A percentile compares a stretch with the other conserved stretches of the same genome.
Evolutionary conservation across 2,888 invertebrate genomes (phyloP).

Genomic region (Idaea straminata): DNA sequence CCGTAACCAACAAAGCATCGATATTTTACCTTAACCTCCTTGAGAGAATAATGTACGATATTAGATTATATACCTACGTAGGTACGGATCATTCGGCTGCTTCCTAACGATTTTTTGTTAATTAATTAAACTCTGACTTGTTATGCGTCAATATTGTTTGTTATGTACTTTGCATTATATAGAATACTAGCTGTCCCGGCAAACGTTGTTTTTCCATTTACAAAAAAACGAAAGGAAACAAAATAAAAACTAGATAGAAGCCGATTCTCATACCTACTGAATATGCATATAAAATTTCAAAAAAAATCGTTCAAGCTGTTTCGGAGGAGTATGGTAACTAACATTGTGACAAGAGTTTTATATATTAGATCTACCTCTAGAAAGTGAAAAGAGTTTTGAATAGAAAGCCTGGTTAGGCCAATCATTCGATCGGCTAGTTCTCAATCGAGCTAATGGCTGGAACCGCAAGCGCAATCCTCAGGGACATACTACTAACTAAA

Average conservation of each 20-base stretch:
- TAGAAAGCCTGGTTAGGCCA: slow-evolving; percentile 30
- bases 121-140: neutral
- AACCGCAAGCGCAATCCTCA: slow-evolving; percentile 70
- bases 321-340: too few species aligned
- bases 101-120: neutral
- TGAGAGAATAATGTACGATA: slow-evolving; percentile 30
- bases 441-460: slow-evolving; percentile 74
- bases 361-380: slow-evolving; percentile 4
- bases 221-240: too few species aligned
- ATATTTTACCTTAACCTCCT: slow-evolving; percentile 61
- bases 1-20: slow-evolving; percentile 63
- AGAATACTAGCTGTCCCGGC: too few species aligned
- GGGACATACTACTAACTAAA: slow-evolving; percentile 70
- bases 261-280: too few species aligned
- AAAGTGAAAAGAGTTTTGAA: slow-evolving; percentile 34
- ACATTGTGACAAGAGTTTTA: too few species aligned
- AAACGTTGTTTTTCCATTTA: too few species aligned
- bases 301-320: too few species aligned
- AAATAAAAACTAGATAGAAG: too few species aligned
- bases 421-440: slow-evolving; percentile 47
- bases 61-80: neutral
- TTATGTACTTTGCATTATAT: neutral
- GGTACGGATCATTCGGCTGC: slow-evolving; percentile 8
- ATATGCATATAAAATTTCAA: too few species aligned
- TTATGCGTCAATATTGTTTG: neutral